These are phyloP conservation scores for Ploceus nigricollis DNA, from an alignment of 2,113 vertebrate species.

Conservation along the genomic window DNA sequence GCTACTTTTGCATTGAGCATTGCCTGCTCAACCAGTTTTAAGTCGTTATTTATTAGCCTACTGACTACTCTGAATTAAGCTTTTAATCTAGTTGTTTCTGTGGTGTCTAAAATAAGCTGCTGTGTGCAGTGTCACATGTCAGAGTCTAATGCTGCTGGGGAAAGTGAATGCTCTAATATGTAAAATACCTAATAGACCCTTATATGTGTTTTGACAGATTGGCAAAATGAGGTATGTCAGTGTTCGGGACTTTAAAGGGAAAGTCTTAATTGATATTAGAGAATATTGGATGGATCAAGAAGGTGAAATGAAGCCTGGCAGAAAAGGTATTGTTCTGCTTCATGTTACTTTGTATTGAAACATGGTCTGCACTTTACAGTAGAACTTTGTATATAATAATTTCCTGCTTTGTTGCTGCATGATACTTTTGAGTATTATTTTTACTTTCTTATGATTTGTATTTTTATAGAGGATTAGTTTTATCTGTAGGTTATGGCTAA, in stretches of 20 bases:
- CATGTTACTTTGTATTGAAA: not conserved
- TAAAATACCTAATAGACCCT: not conserved
- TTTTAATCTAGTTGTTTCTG: not conserved
- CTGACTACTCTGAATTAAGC: not conserved
- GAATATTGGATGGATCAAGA: conserved; percentile 96
- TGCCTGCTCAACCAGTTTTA: not conserved
- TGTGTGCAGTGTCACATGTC: not conserved
- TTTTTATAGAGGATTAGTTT: not conserved
- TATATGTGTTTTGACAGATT: conserved; percentile 78
- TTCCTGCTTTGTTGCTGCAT: not conserved
- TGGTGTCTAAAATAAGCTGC: conserved; percentile 28
- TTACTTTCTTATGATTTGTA: not conserved
- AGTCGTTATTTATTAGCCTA: not conserved
- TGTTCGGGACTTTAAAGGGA: conserved; percentile 95
- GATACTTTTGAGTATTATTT: not conserved
- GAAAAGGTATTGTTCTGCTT: conserved; percentile 83
- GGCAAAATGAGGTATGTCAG: conserved; percentile 96
- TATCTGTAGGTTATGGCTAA: not conserved
- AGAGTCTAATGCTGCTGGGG: not conserved
- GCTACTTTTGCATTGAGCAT: not conserved
- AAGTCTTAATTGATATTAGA: conserved; percentile 93
- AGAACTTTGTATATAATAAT: not conserved
- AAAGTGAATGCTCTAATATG: not conserved
- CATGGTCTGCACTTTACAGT: not conserved
- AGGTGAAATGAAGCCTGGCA: conserved; percentile 97